A percentile compares a stretch with the other conserved stretches of the same genome.
Conservation (phyloP, 2,113 vertebrate species). For the Petromus typicus region DNA sequence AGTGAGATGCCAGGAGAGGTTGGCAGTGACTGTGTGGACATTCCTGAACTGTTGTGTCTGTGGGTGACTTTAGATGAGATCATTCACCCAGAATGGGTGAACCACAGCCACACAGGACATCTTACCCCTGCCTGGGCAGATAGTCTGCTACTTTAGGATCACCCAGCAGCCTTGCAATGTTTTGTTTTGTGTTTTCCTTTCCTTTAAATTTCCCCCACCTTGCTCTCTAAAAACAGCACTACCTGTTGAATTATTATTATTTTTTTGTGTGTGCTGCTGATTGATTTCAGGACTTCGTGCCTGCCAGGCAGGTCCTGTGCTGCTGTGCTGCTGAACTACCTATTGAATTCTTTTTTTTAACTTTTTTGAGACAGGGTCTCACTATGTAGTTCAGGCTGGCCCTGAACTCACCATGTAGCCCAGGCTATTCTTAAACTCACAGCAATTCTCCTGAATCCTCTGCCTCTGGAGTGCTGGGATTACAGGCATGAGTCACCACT, state of each 20-base stretch:
- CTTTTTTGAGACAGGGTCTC: too few species aligned
- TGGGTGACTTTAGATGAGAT: neutral
- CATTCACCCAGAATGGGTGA: neutral
- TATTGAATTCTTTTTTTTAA: too few species aligned
- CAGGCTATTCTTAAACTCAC: too few species aligned
- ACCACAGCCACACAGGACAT: neutral
- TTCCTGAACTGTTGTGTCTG: neutral
- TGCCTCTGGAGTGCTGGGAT: too few species aligned
- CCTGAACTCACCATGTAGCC: too few species aligned
- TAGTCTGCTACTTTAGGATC: neutral
- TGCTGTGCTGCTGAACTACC: too few species aligned
- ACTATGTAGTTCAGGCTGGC: too few species aligned
- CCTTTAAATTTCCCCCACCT: neutral
- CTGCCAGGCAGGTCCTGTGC: too few species aligned
- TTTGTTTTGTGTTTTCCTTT: neutral
- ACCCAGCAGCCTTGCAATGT: neutral
- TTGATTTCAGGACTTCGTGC: too few species aligned
- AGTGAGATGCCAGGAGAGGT: neutral
- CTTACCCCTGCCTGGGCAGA: neutral
- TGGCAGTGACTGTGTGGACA: neutral
- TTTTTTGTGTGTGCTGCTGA: too few species aligned
- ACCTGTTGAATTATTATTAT: slow-evolving; percentile 1
- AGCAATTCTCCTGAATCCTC: too few species aligned
- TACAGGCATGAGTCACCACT: too few species aligned
- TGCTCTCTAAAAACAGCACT: neutral